Evolutionary conservation across 1,140 invertebrate genomes (phyloP).

Genomic region (Bombyx mori): DNA sequence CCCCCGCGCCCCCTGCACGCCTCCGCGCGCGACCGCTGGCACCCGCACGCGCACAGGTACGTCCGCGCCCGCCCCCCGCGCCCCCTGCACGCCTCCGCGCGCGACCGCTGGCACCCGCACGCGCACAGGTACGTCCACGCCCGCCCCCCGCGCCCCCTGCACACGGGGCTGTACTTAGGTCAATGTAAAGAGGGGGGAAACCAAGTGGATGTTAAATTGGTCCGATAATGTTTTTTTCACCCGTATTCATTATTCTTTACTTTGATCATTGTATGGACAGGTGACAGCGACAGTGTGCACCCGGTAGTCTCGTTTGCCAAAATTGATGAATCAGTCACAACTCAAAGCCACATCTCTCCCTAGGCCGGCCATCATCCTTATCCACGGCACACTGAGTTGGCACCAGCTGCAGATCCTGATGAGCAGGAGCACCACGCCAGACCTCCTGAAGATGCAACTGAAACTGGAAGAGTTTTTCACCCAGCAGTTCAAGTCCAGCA

Average conservation of each 20-base stretch:
- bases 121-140: not conserved
- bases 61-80: not conserved
- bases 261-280: too few species aligned
- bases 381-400: constrained; percentile 94
- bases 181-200: constrained; percentile 21
- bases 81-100: constrained; percentile 80
- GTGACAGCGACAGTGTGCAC: too few species aligned
- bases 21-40: constrained; percentile 88
- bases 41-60: constrained; percentile 12
- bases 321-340: not conserved
- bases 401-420: constrained; percentile 97
- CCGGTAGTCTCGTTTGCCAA: too few species aligned
- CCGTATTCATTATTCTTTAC: too few species aligned
- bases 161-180: not conserved
- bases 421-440: constrained; percentile 95
- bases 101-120: constrained; percentile 83
- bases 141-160: not conserved
- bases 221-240: too few species aligned
- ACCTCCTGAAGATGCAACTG: constrained; percentile 95
- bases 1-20: constrained; percentile 32
- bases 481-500: constrained; percentile 94
- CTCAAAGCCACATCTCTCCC: not conserved
- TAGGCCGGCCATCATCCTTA: constrained; percentile 91
- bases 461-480: constrained; percentile 98
- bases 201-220: constrained; percentile 55